Evolutionary conservation across 2,888 invertebrate species (phyloP), one percentile per base, ranked within the genome.

Genomic region (Drosophila affinis): DNA sequence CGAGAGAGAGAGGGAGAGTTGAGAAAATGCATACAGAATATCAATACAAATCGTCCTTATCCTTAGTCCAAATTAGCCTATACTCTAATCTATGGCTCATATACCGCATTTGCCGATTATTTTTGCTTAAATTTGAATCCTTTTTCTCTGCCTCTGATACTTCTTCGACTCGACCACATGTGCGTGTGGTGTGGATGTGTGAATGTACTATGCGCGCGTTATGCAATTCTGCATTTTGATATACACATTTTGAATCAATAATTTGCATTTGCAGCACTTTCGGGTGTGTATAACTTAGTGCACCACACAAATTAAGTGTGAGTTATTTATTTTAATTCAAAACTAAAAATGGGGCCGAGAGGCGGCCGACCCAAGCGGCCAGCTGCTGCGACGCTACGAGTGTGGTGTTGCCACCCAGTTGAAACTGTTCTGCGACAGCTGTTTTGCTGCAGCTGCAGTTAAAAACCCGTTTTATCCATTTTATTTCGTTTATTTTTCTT

Each of bases 301-400:
- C 46, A 48, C 53, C 51, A 71, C 62, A 55, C 46, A 54, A 29
- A 54, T 58, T 54, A 55, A 77, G 77, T 75, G 74, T 74, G 77
- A 72, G 77, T 77, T 76, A 72, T 74, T 70, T 77, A 63, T 72
- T 77, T 77, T 63, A 71, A 75, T 57, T 71, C 62, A 63, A 51
- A 68, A 59, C 57, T 51, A 70, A 70, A 56, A 51, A 61, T 53
- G 64, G 71, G 71, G 52, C 47, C 48, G 48, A 46, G 48, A 48
- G 49, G 45, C 24, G 49, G 45, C 29, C 71, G 53, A 72, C 71
- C 71, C 72, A 62, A 63, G 72, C 71, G 71, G 73, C 45, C 68
- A 71, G 71, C 70, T 62, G 62, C 39, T 54, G 45, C 51, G 9
- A 45, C 46, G 6, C 24, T 32, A 39, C 10, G 17, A 1, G 53